phyloP scores from a whole-genome alignment of 2,888 invertebrate species.

The Neoascia interrupta region DNA sequence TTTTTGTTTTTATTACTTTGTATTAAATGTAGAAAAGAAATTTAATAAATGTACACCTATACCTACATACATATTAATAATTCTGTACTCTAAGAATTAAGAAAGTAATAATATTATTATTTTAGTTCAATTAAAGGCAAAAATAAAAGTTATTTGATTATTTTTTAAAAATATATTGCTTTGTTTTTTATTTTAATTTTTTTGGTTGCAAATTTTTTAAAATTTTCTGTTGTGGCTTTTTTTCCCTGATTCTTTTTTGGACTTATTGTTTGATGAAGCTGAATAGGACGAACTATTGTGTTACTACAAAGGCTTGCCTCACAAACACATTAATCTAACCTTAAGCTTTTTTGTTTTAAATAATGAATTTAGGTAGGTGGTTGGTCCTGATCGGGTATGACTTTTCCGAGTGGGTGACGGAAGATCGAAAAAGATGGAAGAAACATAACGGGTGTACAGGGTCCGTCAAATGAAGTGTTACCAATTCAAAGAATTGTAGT shows the following conservation, averaged over 20 bases:
- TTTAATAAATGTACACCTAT: constrained; percentile 11
- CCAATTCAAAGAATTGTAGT: no score
- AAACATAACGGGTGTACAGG: no score
- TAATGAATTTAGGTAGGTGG: no score
- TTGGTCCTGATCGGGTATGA: no score
- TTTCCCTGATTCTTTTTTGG: background rate
- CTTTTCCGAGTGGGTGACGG: no score
- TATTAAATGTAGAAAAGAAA: constrained; percentile 21
- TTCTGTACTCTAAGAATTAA: constrained; percentile 19
- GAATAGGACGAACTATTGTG: no score
- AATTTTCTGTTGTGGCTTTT: background rate
- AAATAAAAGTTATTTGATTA: constrained; percentile 66
- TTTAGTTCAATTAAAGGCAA: constrained; percentile 66
- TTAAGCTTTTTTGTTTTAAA: no score
- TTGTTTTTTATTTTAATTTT: constrained; percentile 29
- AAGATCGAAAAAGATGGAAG: no score
- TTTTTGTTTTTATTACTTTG: constrained; percentile 22
- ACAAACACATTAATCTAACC: no score
- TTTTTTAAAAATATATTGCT: constrained; percentile 45
- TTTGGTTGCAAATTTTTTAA: constrained; percentile 16
- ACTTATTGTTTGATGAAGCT: no score
- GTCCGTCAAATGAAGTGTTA: no score
- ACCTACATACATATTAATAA: constrained; percentile 23
- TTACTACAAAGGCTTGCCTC: no score
- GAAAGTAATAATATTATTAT: constrained; percentile 39